Conservation (phyloP, 2,113 vertebrate species). For the Cromileptes altivelis region DNA sequence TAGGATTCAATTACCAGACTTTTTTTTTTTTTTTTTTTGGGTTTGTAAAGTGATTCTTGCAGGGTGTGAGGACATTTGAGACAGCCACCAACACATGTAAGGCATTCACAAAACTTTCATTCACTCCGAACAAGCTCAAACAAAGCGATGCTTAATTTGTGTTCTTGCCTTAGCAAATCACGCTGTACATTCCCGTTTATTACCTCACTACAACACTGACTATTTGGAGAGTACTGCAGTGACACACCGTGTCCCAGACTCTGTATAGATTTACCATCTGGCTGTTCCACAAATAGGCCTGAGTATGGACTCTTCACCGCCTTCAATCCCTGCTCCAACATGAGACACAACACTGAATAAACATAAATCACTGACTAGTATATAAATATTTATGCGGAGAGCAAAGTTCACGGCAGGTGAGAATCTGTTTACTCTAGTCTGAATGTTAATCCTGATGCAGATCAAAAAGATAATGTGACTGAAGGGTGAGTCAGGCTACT, state of each 20-base stretch:
- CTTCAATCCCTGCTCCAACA: slow-evolving; percentile 35
- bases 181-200: slow-evolving; percentile 28
- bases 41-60: slow-evolving; percentile 15
- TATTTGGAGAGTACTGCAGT: slow-evolving; percentile 46
- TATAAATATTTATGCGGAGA: neutral
- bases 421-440: neutral
- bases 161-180: neutral
- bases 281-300: slow-evolving; percentile 73
- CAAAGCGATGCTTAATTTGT: neutral
- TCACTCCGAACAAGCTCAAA: neutral
- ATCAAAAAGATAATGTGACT: slow-evolving; percentile 1
- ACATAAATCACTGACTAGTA: slow-evolving; percentile 17
- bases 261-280: slow-evolving; percentile 74
- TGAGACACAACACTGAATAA: slow-evolving; percentile 44
- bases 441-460: neutral
- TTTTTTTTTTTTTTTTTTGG: neutral
- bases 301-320: slow-evolving; percentile 24
- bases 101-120: neutral
- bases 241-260: slow-evolving; percentile 53
- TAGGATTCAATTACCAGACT: neutral
- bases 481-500: slow-evolving; percentile 10
- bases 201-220: slow-evolving; percentile 51
- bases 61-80: slow-evolving; percentile 14
- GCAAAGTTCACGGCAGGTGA: neutral
- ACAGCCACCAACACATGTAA: neutral